Evolutionary conservation across 1,140 invertebrate species (phyloP), one percentile per base, ranked within the genome.

Genomic region (Stratiolaelaps scimitus): DNA sequence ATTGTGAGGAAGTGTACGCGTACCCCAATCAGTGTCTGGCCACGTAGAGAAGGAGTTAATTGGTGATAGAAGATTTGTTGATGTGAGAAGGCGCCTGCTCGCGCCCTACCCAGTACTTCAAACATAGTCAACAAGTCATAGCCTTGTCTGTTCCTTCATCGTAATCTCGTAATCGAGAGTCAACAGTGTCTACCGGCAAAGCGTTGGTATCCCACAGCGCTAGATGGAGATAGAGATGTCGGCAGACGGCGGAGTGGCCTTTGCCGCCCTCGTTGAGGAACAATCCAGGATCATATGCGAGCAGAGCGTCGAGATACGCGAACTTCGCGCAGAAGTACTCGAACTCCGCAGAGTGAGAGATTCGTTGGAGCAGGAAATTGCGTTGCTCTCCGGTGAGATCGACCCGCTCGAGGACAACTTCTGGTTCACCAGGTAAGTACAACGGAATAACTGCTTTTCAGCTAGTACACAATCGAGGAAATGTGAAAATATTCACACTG

Each of bases 211-310:
- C 34, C 10, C 34, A 6, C 34, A n/a, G n/a, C n/a, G 10, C 4
- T 40, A 40, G 10, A 60, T 60, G 26, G 23, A 60, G 34, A 60
- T 60, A 34, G 53, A 60, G 26, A 29, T 60, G 53, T 60, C 53
- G 26, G 53, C 26, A 34, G 53, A 60, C 4, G 23, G 23, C 34
- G 53, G 53, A 10, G 53, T 60, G 4, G 53, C 53, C 17, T 60
- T 60, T 10, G 53, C 53, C 53, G 53, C 53, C 23, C 53, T 60
- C 23, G 53, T 60, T 23, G 53, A 60, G 20, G 53, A 60, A 34
- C 53, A 60, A 60, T 60, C 53, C 15, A 15, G 53, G 26, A 60
- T 60, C 53, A 60, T 60, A 29, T 60, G 53, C 53, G 53, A 60
- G 53, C 53, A 60, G 20, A 60, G 53, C 34, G 34, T 60, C 23